A percentile compares a stretch with the other conserved stretches of the same genome.
These are phyloP conservation scores for Dorcus parallelipipedus DNA, from an alignment of 2,888 invertebrate genomes.

Conservation along the genomic window DNA sequence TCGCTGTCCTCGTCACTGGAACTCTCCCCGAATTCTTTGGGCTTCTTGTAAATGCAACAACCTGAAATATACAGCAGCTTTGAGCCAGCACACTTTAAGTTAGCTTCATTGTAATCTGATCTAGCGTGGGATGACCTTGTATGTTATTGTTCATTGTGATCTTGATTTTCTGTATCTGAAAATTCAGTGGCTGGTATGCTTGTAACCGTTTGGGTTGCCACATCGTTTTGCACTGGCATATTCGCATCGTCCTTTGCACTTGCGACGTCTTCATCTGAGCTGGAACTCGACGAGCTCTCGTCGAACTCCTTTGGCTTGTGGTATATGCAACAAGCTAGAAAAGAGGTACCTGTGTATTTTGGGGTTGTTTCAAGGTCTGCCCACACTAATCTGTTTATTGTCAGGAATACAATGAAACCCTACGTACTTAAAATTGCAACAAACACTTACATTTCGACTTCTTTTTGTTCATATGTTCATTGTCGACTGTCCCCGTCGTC, in stretches of 20 bases:
- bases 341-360: background rate
- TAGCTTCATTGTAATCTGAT: background rate
- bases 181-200: no score
- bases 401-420: no score
- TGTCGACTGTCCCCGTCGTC: slow-evolving; percentile 89
- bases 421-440: background rate
- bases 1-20: slow-evolving; percentile 78
- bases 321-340: slow-evolving; percentile 88
- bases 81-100: background rate
- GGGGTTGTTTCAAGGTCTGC: no score
- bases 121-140: no score
- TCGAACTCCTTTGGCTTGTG: slow-evolving; percentile 85
- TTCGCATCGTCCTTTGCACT: slow-evolving; percentile 77
- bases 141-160: no score
- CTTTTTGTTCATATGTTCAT: slow-evolving; percentile 91
- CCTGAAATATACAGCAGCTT: slow-evolving; percentile 53
- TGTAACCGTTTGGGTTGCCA: no score
- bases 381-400: no score
- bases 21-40: slow-evolving; percentile 83
- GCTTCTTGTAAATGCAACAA: slow-evolving; percentile 93
- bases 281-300: slow-evolving; percentile 82
- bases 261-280: slow-evolving; percentile 76
- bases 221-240: background rate
- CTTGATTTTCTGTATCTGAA: no score
- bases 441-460: slow-evolving; percentile 87